Conservation (phyloP, 2,888 invertebrate genomes). For the Lottia gigantea region DNA sequence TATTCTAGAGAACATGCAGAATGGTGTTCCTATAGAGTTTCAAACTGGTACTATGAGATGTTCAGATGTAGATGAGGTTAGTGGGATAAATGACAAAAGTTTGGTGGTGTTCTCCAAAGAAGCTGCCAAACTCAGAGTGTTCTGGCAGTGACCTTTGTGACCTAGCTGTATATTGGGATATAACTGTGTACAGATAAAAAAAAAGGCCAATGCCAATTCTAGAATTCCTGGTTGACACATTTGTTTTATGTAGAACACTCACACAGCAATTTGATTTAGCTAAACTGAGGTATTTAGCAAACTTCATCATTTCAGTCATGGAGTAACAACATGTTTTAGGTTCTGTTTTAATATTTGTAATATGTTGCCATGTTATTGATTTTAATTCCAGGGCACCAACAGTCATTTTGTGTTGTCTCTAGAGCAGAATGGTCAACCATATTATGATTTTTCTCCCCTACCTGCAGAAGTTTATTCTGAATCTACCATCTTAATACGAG, state of each 20-base stretch:
- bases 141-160: too few relatives aligned
- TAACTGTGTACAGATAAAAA: too few relatives aligned
- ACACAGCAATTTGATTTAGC: too few relatives aligned
- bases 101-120: too few relatives aligned
- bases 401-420: conserved; percentile 49
- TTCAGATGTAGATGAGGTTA: conserved; percentile 52
- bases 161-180: too few relatives aligned
- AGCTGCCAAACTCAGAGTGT: too few relatives aligned
- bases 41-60: conserved; percentile 41
- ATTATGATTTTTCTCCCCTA: conserved; percentile 48
- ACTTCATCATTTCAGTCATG: too few relatives aligned
- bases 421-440: conserved; percentile 48
- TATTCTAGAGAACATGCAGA: conserved; percentile 56
- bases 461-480: conserved; percentile 52
- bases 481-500: conserved; percentile 49
- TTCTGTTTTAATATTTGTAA: too few relatives aligned
- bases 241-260: not conserved
- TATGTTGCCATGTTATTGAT: too few relatives aligned
- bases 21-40: conserved; percentile 52
- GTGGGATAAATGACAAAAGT: not conserved
- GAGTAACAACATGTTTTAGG: not conserved
- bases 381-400: conserved; percentile 47
- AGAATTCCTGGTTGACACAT: not conserved
- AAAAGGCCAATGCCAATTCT: too few relatives aligned
- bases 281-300: too few relatives aligned